Percentiles rank a stretch among this genome's conserved stretches.
Evolutionary conservation across 2,113 vertebrate species (phyloP).

Genomic region (Sceloporus tristichus): DNA sequence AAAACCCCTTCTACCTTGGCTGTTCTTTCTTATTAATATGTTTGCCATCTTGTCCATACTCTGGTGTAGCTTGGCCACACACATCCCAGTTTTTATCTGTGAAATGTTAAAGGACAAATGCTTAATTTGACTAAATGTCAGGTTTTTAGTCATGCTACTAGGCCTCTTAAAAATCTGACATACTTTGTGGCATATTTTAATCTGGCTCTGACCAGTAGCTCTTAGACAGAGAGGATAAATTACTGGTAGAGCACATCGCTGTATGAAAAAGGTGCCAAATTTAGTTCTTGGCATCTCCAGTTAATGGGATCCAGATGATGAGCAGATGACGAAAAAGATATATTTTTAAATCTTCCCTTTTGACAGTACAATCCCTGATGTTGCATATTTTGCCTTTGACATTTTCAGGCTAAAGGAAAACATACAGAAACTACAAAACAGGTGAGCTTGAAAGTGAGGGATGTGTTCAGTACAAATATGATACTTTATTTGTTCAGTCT

Average conservation of each 20-base stretch:
- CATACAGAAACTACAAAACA: slow-evolving; percentile 76
- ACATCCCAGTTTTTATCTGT: too few relatives aligned
- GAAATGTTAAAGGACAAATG: too few relatives aligned
- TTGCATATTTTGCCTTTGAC: background rate
- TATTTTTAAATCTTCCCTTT: background rate
- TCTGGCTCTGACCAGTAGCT: background rate
- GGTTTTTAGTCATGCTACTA: too few relatives aligned
- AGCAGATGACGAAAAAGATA: background rate
- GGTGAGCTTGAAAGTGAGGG: slow-evolving; percentile 26
- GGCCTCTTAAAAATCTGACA: too few relatives aligned
- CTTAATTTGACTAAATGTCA: too few relatives aligned
- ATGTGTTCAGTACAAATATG: background rate
- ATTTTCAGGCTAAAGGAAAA: slow-evolving; percentile 80
- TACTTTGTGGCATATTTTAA: too few relatives aligned
- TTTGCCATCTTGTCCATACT: too few relatives aligned
- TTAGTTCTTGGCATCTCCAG: background rate
- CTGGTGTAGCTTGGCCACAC: too few relatives aligned
- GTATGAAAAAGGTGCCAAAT: too few relatives aligned
- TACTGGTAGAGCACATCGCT: background rate
- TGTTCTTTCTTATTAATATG: too few relatives aligned
- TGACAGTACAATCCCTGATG: background rate
- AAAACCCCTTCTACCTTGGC: too few relatives aligned
- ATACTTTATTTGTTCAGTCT: background rate
- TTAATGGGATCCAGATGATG: background rate
- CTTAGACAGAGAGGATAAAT: background rate